Base-by-base conservation (phyloP, 2,888 invertebrate species). In the Orchesella flavescens region DNA sequence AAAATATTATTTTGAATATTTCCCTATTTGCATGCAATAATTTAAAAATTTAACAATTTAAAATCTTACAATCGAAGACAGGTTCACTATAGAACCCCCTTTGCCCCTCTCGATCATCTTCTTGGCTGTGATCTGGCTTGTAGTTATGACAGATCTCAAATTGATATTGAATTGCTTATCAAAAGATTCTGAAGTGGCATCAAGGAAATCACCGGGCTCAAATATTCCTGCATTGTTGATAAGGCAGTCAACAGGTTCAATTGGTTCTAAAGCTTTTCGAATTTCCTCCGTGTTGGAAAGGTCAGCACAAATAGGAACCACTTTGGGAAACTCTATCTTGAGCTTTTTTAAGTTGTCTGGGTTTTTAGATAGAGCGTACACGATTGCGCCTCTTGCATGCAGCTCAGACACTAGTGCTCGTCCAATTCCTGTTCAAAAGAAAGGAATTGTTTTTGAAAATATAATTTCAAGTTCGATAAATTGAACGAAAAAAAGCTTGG, bases 171-270 rank as follows among this genome's bases (percentile, higher is more conserved):
- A 74, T n/a, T 59, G 21, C 19, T 59, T n/a, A 17, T 59, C 59
- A 59, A n/a, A 59, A 2, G 21, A 17, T 59, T 59, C 59, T 59
- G n/a, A 10, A 5, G 59, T 59, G 2, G 19, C 17, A 4, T 19
- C 21, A 5, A 59, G 3, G 12, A 59, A 59, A 10, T 21, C 21
- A 1, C 10, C 17, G 1, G 19, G 59, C 17, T 17, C 19, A 10
- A 15, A 15, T 2, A 49, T n/a, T 15, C 90, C 92, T 23, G 92
- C 92, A 89, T 91, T 92, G 87, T 92, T 92, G 2, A 92, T 91
- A 19, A 92, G 86, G 9, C 90, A 85, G 87, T 92, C 90, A 61
- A 92, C 89, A 13, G 89, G 89, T 7, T 90, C 90, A 17, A 91
- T 81, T 1, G 86, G 86, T 81, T 89, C 85, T 1, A 92, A 79